Base-by-base conservation (phyloP, 1,140 invertebrate genomes). In the Homarus americanus region DNA sequence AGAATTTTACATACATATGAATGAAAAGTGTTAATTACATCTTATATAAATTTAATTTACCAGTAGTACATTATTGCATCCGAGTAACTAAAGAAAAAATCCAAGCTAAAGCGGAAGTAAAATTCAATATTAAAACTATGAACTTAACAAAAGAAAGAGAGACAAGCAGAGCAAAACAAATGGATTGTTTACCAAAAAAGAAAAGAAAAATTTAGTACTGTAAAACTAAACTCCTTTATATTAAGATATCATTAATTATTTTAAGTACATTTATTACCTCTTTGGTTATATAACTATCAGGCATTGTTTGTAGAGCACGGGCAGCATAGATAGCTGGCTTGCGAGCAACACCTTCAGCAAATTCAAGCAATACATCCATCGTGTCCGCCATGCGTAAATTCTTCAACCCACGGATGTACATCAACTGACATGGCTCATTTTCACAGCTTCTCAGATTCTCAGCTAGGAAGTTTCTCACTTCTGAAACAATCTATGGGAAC, bases 351-450 rank as follows among this genome's bases (percentile, higher is more conserved):
- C 95, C 94, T 53, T 94, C 93, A 0, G 95, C 95, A 87, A 95
- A 94, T 53, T 95, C 93, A 17, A 97, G 92, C 12, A 97, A 93
- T 0, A 94, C 93, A 41, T 95, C 95, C n/a, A 97, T 94, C 0
- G 96, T 95, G 1, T 93, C 93, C 34, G 95, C 94, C 82, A 95
- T 95, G 87, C 94, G 94, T 0, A 97, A 94, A 94, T 97, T 97
- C 93, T 96, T 96, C 24, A 97, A 93, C 1, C 96, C 96, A 86
- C 96, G 94, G 1, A 97, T 94, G 91, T 96, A 96, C 78, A 95
- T 95, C n/a, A 95, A 93, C 89, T 95, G 94, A 93, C 96, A 96
- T 9, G 94, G 88, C 93, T 95, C 95, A 2, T 95, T 94, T 36
- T 94, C 94, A 92, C 96, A 96, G 73, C 93, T 95, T 44, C 95